Evolutionary conservation across 2,888 invertebrate genomes (phyloP), one percentile per base, ranked within the genome.

Genomic region (Diplazon laetatorius): DNA sequence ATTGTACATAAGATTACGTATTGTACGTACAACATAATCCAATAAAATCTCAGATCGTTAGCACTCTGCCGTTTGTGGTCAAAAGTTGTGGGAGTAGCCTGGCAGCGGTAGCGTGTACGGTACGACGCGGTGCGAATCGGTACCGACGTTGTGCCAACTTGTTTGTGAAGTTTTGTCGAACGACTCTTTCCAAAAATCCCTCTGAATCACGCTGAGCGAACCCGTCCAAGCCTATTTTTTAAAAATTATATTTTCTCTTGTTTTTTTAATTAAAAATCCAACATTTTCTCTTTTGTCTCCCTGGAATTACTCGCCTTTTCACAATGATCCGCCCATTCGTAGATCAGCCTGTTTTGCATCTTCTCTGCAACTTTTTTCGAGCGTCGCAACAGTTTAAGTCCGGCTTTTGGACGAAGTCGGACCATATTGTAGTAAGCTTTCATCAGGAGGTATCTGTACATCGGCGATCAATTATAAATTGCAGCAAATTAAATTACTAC

Each of bases 371-470:
- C 14, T 9, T 89, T 90, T 39, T 88, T 88, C 0, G 92, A 90
- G 81, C 91, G 92, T 46, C 87, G 87, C 65, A 94, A 78, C 52
- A 91, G 82, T 59, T 83, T 91, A 30, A 89, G 88, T 0, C 92
- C 92, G 0, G 83, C 80, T 12, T 83, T 85, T 77, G 91, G 92
- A 46, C 91, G 91, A n/a, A 91, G 91, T 66, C 86, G 88, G 16
- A 93, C 91, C 84, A 92, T 92, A 55, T 90, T 83, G 82, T 91
- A 93, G 84, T 94, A 94, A 0, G 93, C 93, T 80, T 91, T 91
- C 80, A 94, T 82, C 20, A 94, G 88, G 46, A 89, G 88, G 78
- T 92, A 92, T 84, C 93, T 94, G n/a, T 2, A 10, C 2, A 22
- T 10, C 30, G 30, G 30, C 30, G 30, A 30, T 30, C 4, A n/a